Base-by-base conservation (phyloP, 2,113 vertebrate species). In the Amblyornis subalaris region DNA sequence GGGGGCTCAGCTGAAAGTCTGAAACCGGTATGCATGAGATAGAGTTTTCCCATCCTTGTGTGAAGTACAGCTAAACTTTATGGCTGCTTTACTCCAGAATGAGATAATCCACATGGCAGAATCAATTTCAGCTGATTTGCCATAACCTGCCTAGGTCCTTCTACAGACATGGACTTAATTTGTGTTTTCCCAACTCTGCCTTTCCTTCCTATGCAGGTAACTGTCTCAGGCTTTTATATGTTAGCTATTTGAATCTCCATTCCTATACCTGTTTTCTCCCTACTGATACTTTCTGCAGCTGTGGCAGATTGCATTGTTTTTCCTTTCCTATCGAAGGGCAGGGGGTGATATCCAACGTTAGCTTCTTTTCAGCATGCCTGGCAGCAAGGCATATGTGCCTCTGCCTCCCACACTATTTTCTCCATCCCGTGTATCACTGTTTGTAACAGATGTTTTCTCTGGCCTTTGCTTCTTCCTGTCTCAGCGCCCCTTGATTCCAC, bases 391-490 rank as follows among this genome's bases (percentile, higher is more conserved):
- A 57, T 60, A 74, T 33, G 90, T 50, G 79, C 55, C 92, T 77
- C 82, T 91, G 74, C 85, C 38, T 85, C 88, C 78, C 89, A 85
- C 88, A 25, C 75, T 29, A 18, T 77, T 74, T 93, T 85, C 75
- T 80, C 44, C 69, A 51, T 44, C 78, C 72, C 60, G 44, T 88
- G 47, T 71, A 77, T 53, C 45, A 40, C 89, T 80, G 72, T 71
- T 90, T 38, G 51, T 17, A 95, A 74, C 94, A 96, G 92, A 92
- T 94, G 90, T 90, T 95, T 94, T 94, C 60, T 69, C 88, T 81
- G 90, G 60, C 94, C 90, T 94, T 84, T 94, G 61, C 61, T 81
- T 86, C 57, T 58, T 81, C 75, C 90, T 72, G 72, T 88, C 19
- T 3, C 90, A 84, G 57, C 93, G 79, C 53, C 79, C 64, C 69